These are phyloP conservation scores for Agonum fuliginosum DNA, from an alignment of 2,888 invertebrate genomes.

Conservation along the genomic window DNA sequence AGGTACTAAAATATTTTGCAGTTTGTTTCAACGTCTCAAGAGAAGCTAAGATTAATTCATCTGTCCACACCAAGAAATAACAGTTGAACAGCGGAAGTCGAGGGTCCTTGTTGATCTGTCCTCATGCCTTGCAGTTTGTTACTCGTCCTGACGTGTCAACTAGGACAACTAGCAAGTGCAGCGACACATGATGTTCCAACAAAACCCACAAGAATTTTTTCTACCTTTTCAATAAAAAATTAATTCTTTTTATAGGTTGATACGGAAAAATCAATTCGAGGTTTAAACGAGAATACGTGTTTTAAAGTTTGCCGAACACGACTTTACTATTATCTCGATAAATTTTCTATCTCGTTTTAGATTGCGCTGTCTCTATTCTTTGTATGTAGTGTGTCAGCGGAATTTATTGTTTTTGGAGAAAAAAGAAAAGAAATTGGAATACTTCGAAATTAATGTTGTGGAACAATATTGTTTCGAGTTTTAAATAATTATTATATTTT, in stretches of 20 bases:
- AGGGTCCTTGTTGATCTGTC: background rate
- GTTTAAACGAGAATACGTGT: conserved; percentile 33
- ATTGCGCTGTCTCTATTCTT: background rate
- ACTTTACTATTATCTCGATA: conserved; percentile 39
- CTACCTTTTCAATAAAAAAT: conserved; percentile 20
- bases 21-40: background rate
- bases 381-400: conserved; percentile 14
- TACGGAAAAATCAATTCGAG: conserved; percentile 27
- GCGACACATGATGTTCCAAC: background rate
- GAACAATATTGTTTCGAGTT: background rate
- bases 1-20: background rate
- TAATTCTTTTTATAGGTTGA: conserved; percentile 8
- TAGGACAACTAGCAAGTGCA: background rate
- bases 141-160: background rate
- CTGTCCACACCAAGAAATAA: background rate
- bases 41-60: background rate
- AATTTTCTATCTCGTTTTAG: background rate
- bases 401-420: conserved; percentile 30
- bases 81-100: background rate
- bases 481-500: background rate
- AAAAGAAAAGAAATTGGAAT: background rate
- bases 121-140: background rate
- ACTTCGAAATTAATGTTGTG: background rate
- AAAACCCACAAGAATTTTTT: conserved; percentile 1
- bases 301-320: conserved; percentile 33